A percentile compares a stretch with the other conserved stretches of the same genome.
phyloP scores from a whole-genome alignment of 2,888 invertebrate species.

The Nomada goodeniana region DNA sequence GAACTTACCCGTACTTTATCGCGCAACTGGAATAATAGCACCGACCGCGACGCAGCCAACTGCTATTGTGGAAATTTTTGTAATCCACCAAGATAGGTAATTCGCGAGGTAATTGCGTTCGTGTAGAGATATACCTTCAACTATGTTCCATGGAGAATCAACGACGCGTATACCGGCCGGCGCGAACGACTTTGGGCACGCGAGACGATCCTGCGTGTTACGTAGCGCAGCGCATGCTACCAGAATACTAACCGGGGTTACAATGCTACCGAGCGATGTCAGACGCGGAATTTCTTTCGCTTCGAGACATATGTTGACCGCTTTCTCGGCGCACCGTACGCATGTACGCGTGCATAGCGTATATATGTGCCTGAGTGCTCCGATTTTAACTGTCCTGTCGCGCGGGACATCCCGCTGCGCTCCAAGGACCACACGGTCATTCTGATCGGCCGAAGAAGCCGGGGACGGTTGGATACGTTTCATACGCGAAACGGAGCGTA shows the following conservation, averaged over 20 bases:
- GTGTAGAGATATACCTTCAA: slow-evolving; percentile 11
- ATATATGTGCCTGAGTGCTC: slow-evolving; percentile 51
- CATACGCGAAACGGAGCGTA: no score
- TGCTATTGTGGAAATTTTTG: no score
- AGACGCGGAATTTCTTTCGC: slow-evolving; percentile 63
- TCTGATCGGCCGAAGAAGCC: slow-evolving; percentile 1
- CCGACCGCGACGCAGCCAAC: no score
- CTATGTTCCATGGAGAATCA: slow-evolving; percentile 42
- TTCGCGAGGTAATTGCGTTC: slow-evolving; percentile 38
- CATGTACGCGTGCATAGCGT: no score
- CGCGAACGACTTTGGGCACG: slow-evolving; percentile 49
- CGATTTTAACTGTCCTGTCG: slow-evolving; percentile 49
- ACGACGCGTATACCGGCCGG: slow-evolving; percentile 21
- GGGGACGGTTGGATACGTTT: no score
- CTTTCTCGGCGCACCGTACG: neutral
- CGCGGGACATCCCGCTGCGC: slow-evolving; percentile 24
- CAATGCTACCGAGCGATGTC: slow-evolving; percentile 57
- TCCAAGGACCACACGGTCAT: slow-evolving; percentile 2
- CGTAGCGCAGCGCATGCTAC: slow-evolving; percentile 46
- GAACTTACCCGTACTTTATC: no score
- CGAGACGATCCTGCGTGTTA: slow-evolving; percentile 47
- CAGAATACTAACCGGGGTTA: slow-evolving; percentile 61
- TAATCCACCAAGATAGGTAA: neutral
- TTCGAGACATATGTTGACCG: slow-evolving; percentile 47
- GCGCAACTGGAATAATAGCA: no score